Percentiles rank a stretch among this genome's conserved stretches.
Conservation (phyloP, 2,888 invertebrate genomes). For the Patella caerulea region DNA sequence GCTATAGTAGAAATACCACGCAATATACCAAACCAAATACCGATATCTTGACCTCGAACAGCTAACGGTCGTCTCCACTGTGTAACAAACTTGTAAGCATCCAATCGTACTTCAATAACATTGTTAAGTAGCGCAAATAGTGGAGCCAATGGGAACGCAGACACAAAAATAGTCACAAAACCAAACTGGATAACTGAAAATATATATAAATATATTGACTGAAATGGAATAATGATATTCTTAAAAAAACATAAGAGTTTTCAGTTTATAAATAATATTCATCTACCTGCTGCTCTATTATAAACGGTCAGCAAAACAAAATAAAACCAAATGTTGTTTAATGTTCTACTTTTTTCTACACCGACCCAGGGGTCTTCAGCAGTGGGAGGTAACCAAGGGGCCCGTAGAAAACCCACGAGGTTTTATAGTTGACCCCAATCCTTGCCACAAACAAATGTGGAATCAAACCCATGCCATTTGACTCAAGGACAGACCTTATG, state of each 20-base stretch:
- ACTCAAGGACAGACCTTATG: no score
- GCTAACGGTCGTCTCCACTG: constrained; percentile 90
- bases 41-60: constrained; percentile 90
- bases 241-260: neutral
- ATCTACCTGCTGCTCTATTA: neutral
- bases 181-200: constrained; percentile 86
- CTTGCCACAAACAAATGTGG: no score
- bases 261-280: neutral
- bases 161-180: constrained; percentile 97
- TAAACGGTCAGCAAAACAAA: no score
- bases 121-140: constrained; percentile 96
- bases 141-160: constrained; percentile 96
- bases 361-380: no score
- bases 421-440: no score
- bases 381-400: no score
- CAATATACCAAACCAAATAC: constrained; percentile 92
- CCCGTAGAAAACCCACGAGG: no score
- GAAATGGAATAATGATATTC: neutral
- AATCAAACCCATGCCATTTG: no score
- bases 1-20: constrained; percentile 93
- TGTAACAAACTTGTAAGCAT: constrained; percentile 91
- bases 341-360: no score
- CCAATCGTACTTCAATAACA: constrained; percentile 93
- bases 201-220: constrained; percentile 8
- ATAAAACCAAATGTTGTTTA: no score